A percentile compares a stretch with the other conserved stretches of the same genome.
phyloP scores from a whole-genome alignment of 2,113 vertebrate genomes.

The Phylloscopus trochilus region DNA sequence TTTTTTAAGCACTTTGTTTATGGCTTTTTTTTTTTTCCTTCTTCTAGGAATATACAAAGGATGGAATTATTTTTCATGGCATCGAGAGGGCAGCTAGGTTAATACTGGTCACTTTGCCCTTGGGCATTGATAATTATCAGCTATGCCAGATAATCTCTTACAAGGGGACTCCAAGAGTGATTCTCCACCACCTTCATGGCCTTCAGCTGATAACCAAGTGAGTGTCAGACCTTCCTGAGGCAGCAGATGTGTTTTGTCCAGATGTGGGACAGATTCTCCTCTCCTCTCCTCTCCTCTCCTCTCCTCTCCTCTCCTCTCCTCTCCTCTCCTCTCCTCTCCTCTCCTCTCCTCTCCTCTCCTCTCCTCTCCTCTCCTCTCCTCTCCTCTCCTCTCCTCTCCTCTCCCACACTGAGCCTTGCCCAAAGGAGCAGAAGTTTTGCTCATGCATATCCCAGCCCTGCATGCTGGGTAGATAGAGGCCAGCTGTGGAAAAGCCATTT shows the following conservation, averaged over 20 bases:
- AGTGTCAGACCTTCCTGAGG: background rate
- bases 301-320: no score
- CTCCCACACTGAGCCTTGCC: background rate
- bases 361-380: no score
- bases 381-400: background rate
- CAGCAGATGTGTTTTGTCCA: background rate
- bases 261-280: background rate
- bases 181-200: background rate
- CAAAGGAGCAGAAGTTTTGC: background rate
- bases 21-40: background rate
- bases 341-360: no score
- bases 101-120: background rate
- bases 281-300: no score
- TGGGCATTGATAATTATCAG: background rate
- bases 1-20: conserved; percentile 38
- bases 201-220: background rate
- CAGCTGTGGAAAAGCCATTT: no score
- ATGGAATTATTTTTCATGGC: background rate
- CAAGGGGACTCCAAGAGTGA: background rate
- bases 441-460: background rate
- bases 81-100: background rate
- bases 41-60: background rate
- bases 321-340: no score
- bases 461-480: background rate
- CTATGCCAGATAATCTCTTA: background rate